Percentiles rank a stretch among this genome's conserved stretches.
These are phyloP conservation scores for Coenonympha arcania DNA, from an alignment of 2,888 invertebrate genomes.

Conservation along the genomic window DNA sequence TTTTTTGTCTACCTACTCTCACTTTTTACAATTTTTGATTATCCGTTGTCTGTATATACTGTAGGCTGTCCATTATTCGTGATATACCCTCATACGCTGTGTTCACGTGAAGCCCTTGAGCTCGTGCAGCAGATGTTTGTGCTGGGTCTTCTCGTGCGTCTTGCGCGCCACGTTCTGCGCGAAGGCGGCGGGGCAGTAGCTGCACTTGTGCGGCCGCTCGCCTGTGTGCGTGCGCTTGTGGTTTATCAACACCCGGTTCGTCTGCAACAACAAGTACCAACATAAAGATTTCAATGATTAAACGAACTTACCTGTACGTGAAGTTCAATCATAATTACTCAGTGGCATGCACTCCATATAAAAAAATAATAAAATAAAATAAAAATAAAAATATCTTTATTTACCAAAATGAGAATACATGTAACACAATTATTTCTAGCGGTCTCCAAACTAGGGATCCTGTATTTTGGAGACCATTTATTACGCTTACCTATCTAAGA, in stretches of 20 bases:
- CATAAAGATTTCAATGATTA: too few species aligned
- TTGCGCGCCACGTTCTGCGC: conserved; percentile 47
- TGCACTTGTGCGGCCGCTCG: conserved; percentile 48
- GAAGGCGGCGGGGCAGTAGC: conserved; percentile 43
- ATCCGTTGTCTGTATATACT: neutral
- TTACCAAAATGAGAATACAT: too few species aligned
- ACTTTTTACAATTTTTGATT: neutral
- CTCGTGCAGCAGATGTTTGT: conserved; percentile 32
- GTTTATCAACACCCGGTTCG: conserved; percentile 45
- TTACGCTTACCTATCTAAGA: too few species aligned
- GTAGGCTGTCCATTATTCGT: neutral
- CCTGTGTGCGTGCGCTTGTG: conserved; percentile 57
- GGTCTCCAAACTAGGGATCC: too few species aligned
- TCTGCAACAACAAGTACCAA: conserved; percentile 33
- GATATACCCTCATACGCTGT: neutral
- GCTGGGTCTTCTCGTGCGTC: conserved; percentile 48
- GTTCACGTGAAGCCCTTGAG: conserved; percentile 1
- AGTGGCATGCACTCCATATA: too few species aligned
- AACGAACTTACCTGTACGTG: too few species aligned
- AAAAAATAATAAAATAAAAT: too few species aligned
- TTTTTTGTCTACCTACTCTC: too few species aligned
- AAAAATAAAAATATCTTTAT: too few species aligned
- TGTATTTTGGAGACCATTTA: too few species aligned
- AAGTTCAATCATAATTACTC: too few species aligned
- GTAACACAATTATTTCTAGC: too few species aligned